Percentiles rank a stretch among this genome's conserved stretches.
phyloP scores from a whole-genome alignment of 2,797 vertebrate species.

The Spatula clypeata region DNA sequence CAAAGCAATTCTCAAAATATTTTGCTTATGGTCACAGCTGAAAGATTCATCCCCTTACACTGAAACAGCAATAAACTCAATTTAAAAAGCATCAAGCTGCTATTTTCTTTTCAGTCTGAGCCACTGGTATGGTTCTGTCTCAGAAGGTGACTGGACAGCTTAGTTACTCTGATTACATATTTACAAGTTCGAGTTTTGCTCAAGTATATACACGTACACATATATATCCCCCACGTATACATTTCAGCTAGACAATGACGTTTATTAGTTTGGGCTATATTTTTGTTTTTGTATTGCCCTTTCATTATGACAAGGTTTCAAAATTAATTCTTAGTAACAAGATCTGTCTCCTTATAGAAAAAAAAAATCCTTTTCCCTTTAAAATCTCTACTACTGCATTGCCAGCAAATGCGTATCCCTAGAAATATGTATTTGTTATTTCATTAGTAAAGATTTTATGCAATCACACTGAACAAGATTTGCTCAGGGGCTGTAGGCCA shows the following conservation, averaged over 20 bases:
- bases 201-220: too few relatives aligned
- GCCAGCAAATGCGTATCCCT: neutral
- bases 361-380: neutral
- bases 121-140: neutral
- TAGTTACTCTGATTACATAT: neutral
- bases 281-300: neutral
- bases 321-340: neutral
- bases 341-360: neutral
- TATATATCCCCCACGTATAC: fast-evolving
- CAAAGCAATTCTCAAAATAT: neutral
- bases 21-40: neutral
- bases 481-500: neutral
- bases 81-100: neutral
- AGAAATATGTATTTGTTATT: neutral
- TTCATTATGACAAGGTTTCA: neutral
- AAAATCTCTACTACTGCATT: neutral
- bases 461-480: neutral
- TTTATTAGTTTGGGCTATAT: neutral
- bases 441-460: slow-evolving; percentile 10
- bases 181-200: neutral
- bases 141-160: neutral
- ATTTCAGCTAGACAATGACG: neutral
- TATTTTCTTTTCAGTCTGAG: neutral
- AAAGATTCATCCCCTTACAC: neutral
- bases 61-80: neutral